Percentiles rank a stretch among this genome's conserved stretches.
phyloP scores from a whole-genome alignment of 2,797 vertebrate genomes.

The Ispidina picta region DNA sequence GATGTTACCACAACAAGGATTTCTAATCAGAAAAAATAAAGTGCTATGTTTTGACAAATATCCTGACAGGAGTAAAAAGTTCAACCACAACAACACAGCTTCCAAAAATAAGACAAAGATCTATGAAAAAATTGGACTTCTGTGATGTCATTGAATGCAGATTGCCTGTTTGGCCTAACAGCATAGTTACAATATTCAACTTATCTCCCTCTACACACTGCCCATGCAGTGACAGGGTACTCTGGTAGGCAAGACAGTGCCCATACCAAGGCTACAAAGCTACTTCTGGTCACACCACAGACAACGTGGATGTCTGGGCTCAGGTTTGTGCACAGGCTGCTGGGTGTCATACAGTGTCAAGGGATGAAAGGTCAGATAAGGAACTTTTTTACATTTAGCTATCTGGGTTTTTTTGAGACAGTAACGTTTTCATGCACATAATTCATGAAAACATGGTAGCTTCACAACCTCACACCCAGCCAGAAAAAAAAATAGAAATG shows the following conservation, averaged over 20 bases:
- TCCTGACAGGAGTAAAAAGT: background rate
- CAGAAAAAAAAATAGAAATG: background rate
- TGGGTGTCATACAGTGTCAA: background rate
- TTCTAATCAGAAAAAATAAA: background rate
- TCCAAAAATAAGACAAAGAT: background rate
- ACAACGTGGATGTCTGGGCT: background rate
- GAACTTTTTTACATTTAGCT: slow-evolving; percentile 16
- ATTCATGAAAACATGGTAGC: slow-evolving; percentile 1
- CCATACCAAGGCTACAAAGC: background rate
- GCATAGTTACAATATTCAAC: background rate
- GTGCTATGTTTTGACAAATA: background rate
- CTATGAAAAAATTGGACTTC: background rate
- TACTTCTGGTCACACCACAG: background rate
- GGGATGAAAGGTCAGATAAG: slow-evolving; percentile 38
- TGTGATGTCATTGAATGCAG: background rate
- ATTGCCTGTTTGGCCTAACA: background rate
- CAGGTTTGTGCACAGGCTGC: slow-evolving; percentile 24
- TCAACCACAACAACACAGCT: background rate
- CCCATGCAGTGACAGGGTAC: background rate
- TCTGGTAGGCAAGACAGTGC: background rate
- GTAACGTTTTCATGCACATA: background rate
- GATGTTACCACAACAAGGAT: background rate
- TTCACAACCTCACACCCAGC: background rate
- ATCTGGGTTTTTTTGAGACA: background rate
- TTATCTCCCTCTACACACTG: background rate